Percentiles rank a stretch among this genome's conserved stretches.
Conservation (phyloP, 2,113 vertebrate genomes). For the Phycodurus eques region DNA sequence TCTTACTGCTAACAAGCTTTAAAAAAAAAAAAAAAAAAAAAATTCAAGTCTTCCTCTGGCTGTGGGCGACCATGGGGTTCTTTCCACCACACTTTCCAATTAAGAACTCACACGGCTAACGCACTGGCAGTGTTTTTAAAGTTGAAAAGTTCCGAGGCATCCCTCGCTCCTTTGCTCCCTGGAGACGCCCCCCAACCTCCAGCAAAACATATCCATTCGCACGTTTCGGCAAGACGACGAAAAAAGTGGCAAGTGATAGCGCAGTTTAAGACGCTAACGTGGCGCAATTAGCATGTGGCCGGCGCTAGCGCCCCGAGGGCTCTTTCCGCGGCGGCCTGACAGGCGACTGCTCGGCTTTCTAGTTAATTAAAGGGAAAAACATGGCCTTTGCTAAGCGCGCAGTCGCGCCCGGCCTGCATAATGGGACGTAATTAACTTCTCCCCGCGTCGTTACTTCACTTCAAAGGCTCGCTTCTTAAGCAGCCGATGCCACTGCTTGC, state of each 20-base stretch:
- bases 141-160: conserved; percentile 58
- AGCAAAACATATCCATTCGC: conserved; percentile 52
- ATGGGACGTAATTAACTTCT: conserved; percentile 96
- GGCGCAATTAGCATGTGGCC: conserved; percentile 74
- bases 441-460: conserved; percentile 93
- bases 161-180: conserved; percentile 44
- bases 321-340: conserved; percentile 79
- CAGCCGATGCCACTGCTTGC: conserved; percentile 41
- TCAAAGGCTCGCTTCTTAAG: conserved; percentile 80
- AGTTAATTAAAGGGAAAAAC: conserved; percentile 97
- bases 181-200: conserved; percentile 39
- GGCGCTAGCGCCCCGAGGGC: conserved; percentile 67
- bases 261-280: conserved; percentile 70
- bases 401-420: conserved; percentile 84
- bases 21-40: background rate
- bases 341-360: conserved; percentile 83
- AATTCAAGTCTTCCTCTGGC: conserved; percentile 14
- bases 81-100: conserved; percentile 58
- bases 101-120: conserved; percentile 51
- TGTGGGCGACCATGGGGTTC: conserved; percentile 44
- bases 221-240: conserved; percentile 49
- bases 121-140: conserved; percentile 40
- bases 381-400: conserved; percentile 84
- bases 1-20: background rate
- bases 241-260: conserved; percentile 59